Conservation (phyloP, 2,888 invertebrate species). For the Drosophila mimetica region DNA sequence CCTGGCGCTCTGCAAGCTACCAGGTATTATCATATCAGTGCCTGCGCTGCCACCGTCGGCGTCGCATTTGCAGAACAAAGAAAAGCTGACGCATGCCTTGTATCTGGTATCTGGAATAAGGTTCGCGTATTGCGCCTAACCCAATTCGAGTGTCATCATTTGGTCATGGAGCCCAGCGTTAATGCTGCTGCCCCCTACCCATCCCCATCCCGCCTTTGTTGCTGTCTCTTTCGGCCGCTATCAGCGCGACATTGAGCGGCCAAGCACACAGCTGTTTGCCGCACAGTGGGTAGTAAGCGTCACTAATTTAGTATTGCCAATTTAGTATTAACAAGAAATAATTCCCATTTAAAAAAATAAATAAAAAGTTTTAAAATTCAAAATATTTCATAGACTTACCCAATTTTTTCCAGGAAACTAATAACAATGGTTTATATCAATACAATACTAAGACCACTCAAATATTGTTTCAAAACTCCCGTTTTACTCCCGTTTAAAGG, state of each 20-base stretch:
- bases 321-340: too few species aligned
- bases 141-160: slow-evolving; percentile 69
- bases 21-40: slow-evolving; percentile 23
- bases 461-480: too few species aligned
- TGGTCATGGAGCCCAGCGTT: slow-evolving; percentile 48
- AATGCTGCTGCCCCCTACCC: too few species aligned
- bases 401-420: not conserved
- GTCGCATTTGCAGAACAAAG: slow-evolving; percentile 32
- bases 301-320: too few species aligned
- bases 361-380: too few species aligned
- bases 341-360: too few species aligned
- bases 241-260: not conserved
- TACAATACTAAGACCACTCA: too few species aligned
- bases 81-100: slow-evolving; percentile 27
- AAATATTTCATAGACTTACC: slow-evolving; percentile 7
- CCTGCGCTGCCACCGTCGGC: slow-evolving; percentile 10
- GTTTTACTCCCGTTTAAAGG: too few species aligned
- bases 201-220: not conserved
- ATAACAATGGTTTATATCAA: too few species aligned
- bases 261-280: slow-evolving; percentile 45
- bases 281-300: slow-evolving; percentile 4
- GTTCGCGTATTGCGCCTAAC: slow-evolving; percentile 66
- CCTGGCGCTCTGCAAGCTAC: not conserved
- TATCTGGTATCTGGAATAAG: slow-evolving; percentile 16
- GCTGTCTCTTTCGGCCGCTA: slow-evolving; percentile 4